A percentile compares a stretch with the other conserved stretches of the same genome.
Conservation (phyloP, 2,113 vertebrate species). For the Megalops atlanticus region DNA sequence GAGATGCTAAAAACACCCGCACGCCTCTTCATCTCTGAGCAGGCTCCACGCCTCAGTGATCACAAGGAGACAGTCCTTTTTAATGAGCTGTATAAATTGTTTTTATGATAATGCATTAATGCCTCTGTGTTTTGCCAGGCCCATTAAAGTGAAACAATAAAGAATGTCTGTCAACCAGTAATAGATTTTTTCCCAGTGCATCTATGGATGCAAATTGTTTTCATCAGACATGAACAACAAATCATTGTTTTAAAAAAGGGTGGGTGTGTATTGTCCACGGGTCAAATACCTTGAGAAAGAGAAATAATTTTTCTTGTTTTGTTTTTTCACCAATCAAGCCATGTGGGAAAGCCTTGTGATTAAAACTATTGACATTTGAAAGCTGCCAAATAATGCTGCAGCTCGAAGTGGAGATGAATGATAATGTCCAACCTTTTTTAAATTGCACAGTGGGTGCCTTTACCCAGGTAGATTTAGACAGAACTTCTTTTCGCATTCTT, state of each 20-base stretch:
- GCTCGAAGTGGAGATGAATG: background rate
- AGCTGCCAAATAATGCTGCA: background rate
- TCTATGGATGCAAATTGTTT: constrained; percentile 31
- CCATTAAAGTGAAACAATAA: constrained; percentile 43
- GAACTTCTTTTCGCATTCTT: background rate
- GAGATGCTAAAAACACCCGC: background rate
- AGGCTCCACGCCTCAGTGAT: constrained; percentile 23
- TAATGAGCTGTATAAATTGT: constrained; percentile 41
- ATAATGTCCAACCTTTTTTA: background rate
- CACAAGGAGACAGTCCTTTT: constrained; percentile 24
- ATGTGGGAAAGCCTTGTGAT: background rate
- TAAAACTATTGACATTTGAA: background rate
- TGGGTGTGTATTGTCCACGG: constrained; percentile 5
- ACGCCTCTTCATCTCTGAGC: background rate
- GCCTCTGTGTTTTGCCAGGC: constrained; percentile 31
- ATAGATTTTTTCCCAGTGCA: constrained; percentile 24
- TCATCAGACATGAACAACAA: constrained; percentile 10
- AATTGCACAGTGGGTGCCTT: background rate
- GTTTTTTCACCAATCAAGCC: background rate
- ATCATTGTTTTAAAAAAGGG: constrained; percentile 22
- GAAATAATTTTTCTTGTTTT: background rate
- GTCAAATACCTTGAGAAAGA: background rate
- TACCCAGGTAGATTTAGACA: background rate
- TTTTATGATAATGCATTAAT: constrained; percentile 50
- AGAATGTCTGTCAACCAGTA: constrained; percentile 16